Evolutionary conservation across 2,797 vertebrate genomes (phyloP).

Genomic region (Mallotus villosus): DNA sequence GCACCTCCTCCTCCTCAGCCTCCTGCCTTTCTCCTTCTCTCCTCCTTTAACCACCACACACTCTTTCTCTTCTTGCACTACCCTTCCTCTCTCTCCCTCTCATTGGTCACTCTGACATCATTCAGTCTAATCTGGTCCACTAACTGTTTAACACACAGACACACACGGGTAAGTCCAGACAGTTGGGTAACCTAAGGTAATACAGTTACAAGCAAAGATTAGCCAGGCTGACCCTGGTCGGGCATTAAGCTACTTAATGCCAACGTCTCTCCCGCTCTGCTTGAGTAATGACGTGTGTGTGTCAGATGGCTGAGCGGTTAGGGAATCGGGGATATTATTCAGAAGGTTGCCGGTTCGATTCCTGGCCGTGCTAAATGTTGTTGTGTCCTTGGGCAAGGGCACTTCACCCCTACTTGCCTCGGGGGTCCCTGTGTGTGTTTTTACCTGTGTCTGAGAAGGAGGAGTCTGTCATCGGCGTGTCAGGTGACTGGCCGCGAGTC

Average conservation of each 20-base stretch:
- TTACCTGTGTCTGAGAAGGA: conserved; percentile 71
- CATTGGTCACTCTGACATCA: conserved; percentile 29
- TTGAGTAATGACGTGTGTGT: background rate
- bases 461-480: conserved; percentile 69
- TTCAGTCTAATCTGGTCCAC: conserved; percentile 24
- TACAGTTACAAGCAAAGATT: background rate
- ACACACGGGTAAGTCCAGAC: background rate
- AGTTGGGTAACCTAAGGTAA: background rate
- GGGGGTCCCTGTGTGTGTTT: conserved; percentile 5
- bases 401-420: too few relatives aligned
- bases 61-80: background rate
- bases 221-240: background rate
- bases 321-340: too few relatives aligned
- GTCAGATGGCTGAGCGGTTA: too few relatives aligned
- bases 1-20: background rate
- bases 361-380: too few relatives aligned
- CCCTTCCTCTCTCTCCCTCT: conserved; percentile 1
- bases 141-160: conserved; percentile 11
- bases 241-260: background rate
- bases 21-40: background rate
- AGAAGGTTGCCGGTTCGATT: too few relatives aligned
- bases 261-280: background rate
- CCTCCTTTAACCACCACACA: background rate
- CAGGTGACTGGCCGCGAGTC: conserved; percentile 64
- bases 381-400: too few relatives aligned